Evolutionary conservation across 2,797 vertebrate genomes (phyloP), one percentile per base, ranked within the genome.

Genomic region (Catharus ustulatus): DNA sequence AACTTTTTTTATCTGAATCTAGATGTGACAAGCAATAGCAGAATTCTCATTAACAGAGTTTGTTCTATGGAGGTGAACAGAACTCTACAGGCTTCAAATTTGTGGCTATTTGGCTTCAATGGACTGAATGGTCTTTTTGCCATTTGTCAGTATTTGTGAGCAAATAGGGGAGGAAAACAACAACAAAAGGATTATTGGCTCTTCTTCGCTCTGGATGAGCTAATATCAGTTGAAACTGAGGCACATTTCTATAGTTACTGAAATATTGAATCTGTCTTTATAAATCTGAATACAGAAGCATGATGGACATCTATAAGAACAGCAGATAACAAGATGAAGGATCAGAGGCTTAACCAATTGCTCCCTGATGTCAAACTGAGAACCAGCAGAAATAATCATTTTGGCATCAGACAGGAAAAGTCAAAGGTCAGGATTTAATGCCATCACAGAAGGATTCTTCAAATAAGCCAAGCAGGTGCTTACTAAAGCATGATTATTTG

Each of bases 381-480:
- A 96, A 97, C 78, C 64, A 81, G 89, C 82, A 96, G 95, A 98
- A 97, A 97, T 96, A 97, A 97, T 97, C 92, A 96, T 90, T 95
- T 94, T 96, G 93, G 83, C 96, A 97, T 95, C 89, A 94, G 95
- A 97, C 94, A 94, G 96, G 89, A 94, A 78, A 95, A 95, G 97
- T 79, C 94, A 97, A 94, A 98, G 97, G 97, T 94, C 93, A 63
- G 73, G 86, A 73, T 92, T 97, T 95, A 96, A 86, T 87, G 82
- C 38, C 2, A 1, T 96, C 67, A 80, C 67, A 92, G 67, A 94
- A 79, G 75, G 87, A 96, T 94, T 97, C 89, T 90, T 96, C 92
- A 97, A 91, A 93, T 92, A 95, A 90, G 87, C 54, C 84, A 97
- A 97, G 92, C 94, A 97, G 95, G 92, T 98, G 97, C 93, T 96